These are phyloP conservation scores for Phoenoteleia sp. DNA, from an alignment of 2,888 invertebrate species.

Conservation along the genomic window DNA sequence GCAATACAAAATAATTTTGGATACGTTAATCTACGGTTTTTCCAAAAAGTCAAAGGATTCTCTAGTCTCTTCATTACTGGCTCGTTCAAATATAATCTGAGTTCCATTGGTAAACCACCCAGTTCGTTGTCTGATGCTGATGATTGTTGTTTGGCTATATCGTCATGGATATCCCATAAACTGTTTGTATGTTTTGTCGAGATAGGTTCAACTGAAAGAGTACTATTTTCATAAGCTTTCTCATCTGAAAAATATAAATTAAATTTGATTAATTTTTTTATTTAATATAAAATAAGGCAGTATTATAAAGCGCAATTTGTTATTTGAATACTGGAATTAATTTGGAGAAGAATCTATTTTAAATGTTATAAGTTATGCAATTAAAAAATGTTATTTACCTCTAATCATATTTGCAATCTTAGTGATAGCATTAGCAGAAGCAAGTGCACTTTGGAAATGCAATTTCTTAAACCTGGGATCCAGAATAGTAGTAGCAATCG, in stretches of 20 bases:
- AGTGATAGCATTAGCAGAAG: constrained; percentile 1
- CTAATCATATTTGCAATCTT: too few species aligned
- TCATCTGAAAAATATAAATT: too few species aligned
- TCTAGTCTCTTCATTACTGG: background rate
- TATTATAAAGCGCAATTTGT: too few species aligned
- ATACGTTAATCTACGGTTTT: background rate
- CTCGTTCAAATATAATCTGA: background rate
- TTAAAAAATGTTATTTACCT: too few species aligned
- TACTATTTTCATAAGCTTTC: too few species aligned
- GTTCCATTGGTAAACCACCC: background rate
- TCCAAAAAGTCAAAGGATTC: constrained; percentile 2
- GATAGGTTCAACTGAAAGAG: too few species aligned
- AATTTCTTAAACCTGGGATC: constrained; percentile 22
- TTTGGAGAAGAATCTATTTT: too few species aligned
- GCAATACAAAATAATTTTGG: background rate
- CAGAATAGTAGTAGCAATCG: constrained; percentile 6
- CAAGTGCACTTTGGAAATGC: constrained; percentile 10
- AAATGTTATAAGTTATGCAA: too few species aligned
- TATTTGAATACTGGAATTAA: too few species aligned
- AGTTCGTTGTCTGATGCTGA: background rate
- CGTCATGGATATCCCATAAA: background rate
- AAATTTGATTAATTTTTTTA: too few species aligned
- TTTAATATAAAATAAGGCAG: too few species aligned
- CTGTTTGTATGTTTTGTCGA: too few species aligned
- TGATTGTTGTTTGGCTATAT: background rate